Percentiles rank a stretch among this genome's conserved stretches.
Evolutionary conservation across 2,113 vertebrate species (phyloP).

Genomic region (Lampris megalopsis): DNA sequence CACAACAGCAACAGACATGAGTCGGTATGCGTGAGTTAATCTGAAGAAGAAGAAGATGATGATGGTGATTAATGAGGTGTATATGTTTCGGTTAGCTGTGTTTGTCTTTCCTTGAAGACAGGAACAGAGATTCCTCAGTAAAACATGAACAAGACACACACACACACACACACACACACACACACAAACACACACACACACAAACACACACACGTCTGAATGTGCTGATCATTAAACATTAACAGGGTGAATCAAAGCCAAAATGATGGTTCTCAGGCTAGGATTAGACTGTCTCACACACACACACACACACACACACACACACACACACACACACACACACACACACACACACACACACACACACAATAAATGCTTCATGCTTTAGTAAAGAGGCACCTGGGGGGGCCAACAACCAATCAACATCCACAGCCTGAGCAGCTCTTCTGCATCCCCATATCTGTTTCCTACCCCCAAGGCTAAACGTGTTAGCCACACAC

Average conservation of each 20-base stretch:
- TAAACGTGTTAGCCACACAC: conserved; percentile 37
- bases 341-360: conserved; percentile 3
- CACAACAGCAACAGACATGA: no score
- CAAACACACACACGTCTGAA: neutral
- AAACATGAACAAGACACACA: neutral
- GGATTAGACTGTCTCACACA: conserved; percentile 37
- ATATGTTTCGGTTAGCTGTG: no score
- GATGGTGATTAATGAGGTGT: no score
- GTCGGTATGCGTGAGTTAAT: no score
- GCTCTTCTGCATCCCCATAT: conserved; percentile 15
- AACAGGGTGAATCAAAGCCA: conserved; percentile 43
- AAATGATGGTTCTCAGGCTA: conserved; percentile 41
- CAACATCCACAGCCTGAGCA: conserved; percentile 19
- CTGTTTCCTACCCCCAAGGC: conserved; percentile 17
- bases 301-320: conserved; percentile 31
- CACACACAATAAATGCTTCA: conserved; percentile 10
- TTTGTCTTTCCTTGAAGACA: no score
- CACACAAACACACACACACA: conserved; percentile 4
- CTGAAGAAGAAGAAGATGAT: no score
- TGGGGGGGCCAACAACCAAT: conserved; percentile 53
- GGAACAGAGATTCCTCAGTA: no score
- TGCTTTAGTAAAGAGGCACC: conserved; percentile 31
- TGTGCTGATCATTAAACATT: conserved; percentile 39
- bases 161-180: conserved; percentile 4
- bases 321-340: conserved; percentile 23